A percentile compares a stretch with the other conserved stretches of the same genome.
Evolutionary conservation across 2,888 invertebrate species (phyloP).

Genomic region (Aphrophora alni): DNA sequence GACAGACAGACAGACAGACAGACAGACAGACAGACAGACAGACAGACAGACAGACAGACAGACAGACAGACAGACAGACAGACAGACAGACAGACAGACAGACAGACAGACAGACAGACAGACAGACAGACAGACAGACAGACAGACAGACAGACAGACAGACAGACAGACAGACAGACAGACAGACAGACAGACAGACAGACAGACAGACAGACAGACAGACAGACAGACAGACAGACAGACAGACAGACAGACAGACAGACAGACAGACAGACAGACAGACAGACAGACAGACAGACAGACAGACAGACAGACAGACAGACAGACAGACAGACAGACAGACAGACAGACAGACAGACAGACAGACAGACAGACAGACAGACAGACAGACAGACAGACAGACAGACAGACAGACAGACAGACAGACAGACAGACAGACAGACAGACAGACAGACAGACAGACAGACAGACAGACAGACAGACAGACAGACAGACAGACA

Average conservation of each 20-base stretch:
- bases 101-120: neutral
- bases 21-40: neutral
- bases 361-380: neutral
- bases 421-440: slow-evolving; percentile 7
- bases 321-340: slow-evolving; percentile 7
- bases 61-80: neutral
- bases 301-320: neutral
- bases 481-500: neutral
- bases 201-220: neutral
- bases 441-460: slow-evolving; percentile 4
- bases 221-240: slow-evolving; percentile 7
- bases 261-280: neutral
- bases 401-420: neutral
- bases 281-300: neutral
- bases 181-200: neutral
- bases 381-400: neutral
- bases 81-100: neutral
- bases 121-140: slow-evolving; percentile 2
- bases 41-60: slow-evolving; percentile 7
- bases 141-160: slow-evolving; percentile 7
- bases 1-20: neutral
- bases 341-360: slow-evolving; percentile 7
- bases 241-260: slow-evolving; percentile 7
- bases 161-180: neutral
- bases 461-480: neutral